Base-by-base conservation (phyloP, 2,888 invertebrate species). In the Plagodis dolabraria region DNA sequence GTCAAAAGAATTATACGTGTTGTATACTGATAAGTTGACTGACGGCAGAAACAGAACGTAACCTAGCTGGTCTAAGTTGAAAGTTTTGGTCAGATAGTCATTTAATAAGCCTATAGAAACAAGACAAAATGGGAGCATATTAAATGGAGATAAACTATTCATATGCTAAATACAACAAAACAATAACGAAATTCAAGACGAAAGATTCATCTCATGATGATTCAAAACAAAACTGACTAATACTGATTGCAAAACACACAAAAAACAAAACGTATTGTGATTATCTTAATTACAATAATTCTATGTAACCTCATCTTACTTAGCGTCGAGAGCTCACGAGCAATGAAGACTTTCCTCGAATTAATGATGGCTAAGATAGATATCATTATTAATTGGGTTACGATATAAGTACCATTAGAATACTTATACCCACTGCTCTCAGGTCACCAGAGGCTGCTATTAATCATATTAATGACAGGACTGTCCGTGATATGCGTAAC, bases 361-460 rank as follows among this genome's bases (percentile, higher is more conserved):
- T 87, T 87, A 85, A 90, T 89, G 88, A 86, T 82, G 71, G 65
- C 69, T 58, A 67, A 79, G 80, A 85, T 86, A 79, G 80, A 85
- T 87, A 86, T 83, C 80, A 83, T 88, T 82, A 89, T 89, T 87
- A 89, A 90, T 89, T 89, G 84, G 86, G 84, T 82, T 85, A 83
- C 80, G 72, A 80, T 81, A 83, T 75, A 59, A 60, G 60, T 59
- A 83, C 85, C 82, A 82, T 87, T 85, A 82, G 43, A 57, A 62
- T 47, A 49, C 49, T 51, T 47, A 22, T 22, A 22, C 22, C 53
- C 63, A 61, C 45, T 58, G 61, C 58, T 55, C 48, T 44, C 52
- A 55, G 61, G 58, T 57, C 52, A 55, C 11, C 48, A 47, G 57
- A 47, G 48, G 10, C 50, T 36, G 45, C 56, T 64, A 70, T 72